These are phyloP conservation scores for Podarcis lilfordi DNA, from an alignment of 2,797 vertebrate genomes.

Conservation along the genomic window DNA sequence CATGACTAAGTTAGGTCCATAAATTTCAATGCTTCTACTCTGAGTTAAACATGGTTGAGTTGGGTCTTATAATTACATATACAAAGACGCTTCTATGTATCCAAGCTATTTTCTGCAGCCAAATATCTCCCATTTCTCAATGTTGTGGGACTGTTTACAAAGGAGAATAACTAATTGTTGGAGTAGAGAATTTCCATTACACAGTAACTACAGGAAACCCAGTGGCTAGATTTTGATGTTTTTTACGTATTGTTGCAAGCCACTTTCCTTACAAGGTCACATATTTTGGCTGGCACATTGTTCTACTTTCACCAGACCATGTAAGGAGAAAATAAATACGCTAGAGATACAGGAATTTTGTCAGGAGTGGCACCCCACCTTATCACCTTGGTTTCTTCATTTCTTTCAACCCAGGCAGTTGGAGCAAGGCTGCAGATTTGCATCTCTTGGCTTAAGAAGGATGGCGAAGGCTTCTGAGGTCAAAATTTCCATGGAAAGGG, in stretches of 20 bases:
- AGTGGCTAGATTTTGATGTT: not conserved
- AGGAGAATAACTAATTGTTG: conserved; percentile 23
- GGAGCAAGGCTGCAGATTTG: not conserved
- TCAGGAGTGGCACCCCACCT: not conserved
- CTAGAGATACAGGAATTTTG: not conserved
- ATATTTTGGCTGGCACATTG: not conserved
- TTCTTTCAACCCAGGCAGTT: not conserved
- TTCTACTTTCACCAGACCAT: not conserved
- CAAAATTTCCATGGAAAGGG: not conserved
- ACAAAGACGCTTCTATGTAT: conserved; percentile 1
- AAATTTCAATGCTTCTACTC: too few species aligned
- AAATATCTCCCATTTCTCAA: conserved; percentile 30
- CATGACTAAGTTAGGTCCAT: too few species aligned
- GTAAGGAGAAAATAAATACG: conserved; percentile 30
- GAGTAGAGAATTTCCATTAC: conserved; percentile 35
- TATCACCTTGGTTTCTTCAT: not conserved
- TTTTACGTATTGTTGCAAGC: not conserved
- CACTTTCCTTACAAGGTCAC: conserved; percentile 32
- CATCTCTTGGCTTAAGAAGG: not conserved
- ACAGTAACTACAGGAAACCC: conserved; percentile 10
- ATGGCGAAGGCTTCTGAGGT: not conserved
- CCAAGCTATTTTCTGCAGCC: conserved; percentile 26
- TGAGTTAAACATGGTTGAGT: not conserved
- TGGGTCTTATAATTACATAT: not conserved
- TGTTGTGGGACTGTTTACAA: conserved; percentile 20